Conservation (phyloP, 2,888 invertebrate genomes). For the Smittia aterrima region DNA sequence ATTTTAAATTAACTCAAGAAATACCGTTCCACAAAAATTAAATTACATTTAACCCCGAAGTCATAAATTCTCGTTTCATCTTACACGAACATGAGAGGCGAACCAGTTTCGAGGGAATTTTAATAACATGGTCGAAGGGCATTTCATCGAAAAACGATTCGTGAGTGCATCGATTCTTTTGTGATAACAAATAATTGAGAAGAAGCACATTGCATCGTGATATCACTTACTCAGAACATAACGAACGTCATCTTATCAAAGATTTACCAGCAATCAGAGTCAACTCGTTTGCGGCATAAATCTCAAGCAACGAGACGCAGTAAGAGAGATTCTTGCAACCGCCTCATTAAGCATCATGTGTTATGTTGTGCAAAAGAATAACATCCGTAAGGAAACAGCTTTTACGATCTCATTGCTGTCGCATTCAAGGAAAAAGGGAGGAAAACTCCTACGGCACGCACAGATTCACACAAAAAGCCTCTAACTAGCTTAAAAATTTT, state of each 20-base stretch:
- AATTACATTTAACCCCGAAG: constrained; percentile 31
- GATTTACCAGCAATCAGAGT: constrained; percentile 17
- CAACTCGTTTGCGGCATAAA: not conserved
- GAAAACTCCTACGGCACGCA: not conserved
- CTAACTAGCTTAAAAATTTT: not conserved
- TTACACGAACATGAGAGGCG: too few species aligned
- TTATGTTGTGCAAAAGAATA: not conserved
- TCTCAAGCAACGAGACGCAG: not conserved
- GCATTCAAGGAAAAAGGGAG: not conserved
- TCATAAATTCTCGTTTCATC: too few species aligned
- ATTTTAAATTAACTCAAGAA: constrained; percentile 29
- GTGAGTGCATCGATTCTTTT: too few species aligned
- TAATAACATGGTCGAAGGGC: too few species aligned
- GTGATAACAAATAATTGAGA: too few species aligned
- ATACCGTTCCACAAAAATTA: constrained; percentile 30
- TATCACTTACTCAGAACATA: too few species aligned
- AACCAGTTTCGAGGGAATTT: too few species aligned
- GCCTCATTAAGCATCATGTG: not conserved
- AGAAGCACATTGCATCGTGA: too few species aligned
- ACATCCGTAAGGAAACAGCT: not conserved
- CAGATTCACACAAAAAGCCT: not conserved
- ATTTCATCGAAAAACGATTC: too few species aligned
- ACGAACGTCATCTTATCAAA: not conserved
- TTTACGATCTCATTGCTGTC: not conserved
- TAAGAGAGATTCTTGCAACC: not conserved